These are phyloP conservation scores for Equus przewalskii DNA, from an alignment of 2,113 vertebrate genomes.

Conservation along the genomic window DNA sequence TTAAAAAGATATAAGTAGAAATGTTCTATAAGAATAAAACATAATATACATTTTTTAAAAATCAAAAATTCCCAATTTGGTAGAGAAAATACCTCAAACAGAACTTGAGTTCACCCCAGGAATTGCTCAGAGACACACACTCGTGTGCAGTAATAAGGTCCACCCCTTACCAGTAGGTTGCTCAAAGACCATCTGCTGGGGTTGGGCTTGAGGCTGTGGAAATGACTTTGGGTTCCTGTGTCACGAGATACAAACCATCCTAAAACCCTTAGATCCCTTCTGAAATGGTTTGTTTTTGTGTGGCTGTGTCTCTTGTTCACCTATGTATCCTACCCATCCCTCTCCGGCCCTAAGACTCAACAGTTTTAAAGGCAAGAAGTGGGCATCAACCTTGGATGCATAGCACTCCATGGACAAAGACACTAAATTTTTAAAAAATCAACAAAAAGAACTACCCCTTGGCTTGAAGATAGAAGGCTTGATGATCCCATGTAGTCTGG, in stretches of 20 bases:
- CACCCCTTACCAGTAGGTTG: not conserved
- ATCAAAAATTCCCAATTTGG: not conserved
- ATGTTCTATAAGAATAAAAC: not conserved
- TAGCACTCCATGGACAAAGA: not conserved
- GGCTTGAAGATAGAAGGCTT: not conserved
- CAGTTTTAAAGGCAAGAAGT: constrained; percentile 41
- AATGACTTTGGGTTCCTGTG: not conserved
- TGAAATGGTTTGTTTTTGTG: not conserved
- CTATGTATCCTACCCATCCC: not conserved
- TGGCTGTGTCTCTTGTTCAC: not conserved
- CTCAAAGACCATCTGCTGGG: not conserved
- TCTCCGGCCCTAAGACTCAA: not conserved
- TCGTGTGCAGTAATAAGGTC: not conserved
- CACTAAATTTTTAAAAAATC: not conserved
- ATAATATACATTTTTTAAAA: not conserved
- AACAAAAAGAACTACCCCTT: not conserved
- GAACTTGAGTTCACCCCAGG: not conserved
- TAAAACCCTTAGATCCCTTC: not conserved
- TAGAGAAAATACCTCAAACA: constrained; percentile 4
- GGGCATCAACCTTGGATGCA: not conserved
- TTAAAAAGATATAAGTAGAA: not conserved
- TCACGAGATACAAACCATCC: not conserved
- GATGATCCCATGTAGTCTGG: not conserved
- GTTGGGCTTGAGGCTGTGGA: not conserved
- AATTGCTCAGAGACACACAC: not conserved